phyloP scores from a whole-genome alignment of 30 jellyfish, hydroid and myxozoan species.

The Hydractinia echinata region DNA sequence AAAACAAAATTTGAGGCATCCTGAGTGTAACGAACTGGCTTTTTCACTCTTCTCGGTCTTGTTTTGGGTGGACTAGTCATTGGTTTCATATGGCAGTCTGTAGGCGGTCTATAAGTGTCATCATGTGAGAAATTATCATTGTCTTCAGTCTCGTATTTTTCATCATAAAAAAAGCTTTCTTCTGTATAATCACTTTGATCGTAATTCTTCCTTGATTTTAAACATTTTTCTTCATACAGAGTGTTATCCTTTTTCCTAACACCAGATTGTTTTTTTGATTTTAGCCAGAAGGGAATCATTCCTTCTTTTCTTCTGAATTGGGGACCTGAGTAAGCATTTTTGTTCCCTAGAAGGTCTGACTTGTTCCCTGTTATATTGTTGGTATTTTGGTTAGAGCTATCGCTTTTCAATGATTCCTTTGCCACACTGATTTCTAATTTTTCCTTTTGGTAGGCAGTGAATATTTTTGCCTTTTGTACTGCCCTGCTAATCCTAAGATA shows the following conservation, averaged over 20 bases:
- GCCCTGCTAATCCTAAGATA: conserved; percentile 60
- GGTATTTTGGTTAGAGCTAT: conserved; percentile 21
- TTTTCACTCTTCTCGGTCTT: not conserved
- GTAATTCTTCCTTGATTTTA: not conserved
- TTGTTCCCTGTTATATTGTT: not conserved
- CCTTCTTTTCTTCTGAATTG: conserved; percentile 58
- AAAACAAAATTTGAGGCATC: not conserved
- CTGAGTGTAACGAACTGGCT: not conserved
- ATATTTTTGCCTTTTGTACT: conserved; percentile 46
- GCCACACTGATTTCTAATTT: conserved; percentile 13
- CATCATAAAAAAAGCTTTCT: conserved; percentile 1
- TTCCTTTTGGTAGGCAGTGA: conserved; percentile 43
- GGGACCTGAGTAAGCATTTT: conserved; percentile 60
- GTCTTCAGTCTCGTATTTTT: not conserved
- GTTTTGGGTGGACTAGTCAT: conserved; percentile 3
- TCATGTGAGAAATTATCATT: not conserved
- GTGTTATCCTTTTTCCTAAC: conserved; percentile 7
- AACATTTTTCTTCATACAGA: not conserved
- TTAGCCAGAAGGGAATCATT: conserved; percentile 47
- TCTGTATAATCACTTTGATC: conserved; percentile 2
- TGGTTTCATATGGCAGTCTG: not conserved
- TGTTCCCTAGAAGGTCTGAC: not conserved
- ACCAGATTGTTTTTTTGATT: conserved; percentile 12
- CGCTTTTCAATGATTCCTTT: conserved; percentile 29
- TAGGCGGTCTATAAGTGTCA: conserved; percentile 4